Percentiles rank a stretch among this genome's conserved stretches.
phyloP scores from a whole-genome alignment of 2,888 invertebrate genomes.

The Phragmatobia fuliginosa region DNA sequence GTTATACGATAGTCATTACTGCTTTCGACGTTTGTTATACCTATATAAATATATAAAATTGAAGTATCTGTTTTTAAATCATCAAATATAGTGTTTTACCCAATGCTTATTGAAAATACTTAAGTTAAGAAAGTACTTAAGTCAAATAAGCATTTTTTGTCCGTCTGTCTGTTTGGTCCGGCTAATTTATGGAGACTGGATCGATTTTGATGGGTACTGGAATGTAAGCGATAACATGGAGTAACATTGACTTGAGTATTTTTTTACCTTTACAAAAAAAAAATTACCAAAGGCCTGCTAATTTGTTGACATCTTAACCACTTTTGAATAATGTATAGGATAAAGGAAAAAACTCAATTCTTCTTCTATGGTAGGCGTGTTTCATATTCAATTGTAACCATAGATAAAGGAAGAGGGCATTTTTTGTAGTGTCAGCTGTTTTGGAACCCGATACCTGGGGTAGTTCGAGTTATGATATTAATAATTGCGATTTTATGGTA shows the following conservation, averaged over 20 bases:
- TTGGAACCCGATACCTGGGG: constrained; percentile 62
- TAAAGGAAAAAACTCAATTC: not conserved
- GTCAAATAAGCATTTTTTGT: too few species aligned
- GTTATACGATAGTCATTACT: not conserved
- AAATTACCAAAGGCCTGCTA: not conserved
- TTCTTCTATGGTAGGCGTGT: constrained; percentile 23
- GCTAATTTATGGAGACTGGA: too few species aligned
- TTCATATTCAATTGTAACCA: constrained; percentile 54
- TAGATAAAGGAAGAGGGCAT: constrained; percentile 70
- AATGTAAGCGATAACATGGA: too few species aligned
- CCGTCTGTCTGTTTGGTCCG: too few species aligned
- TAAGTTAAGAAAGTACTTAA: too few species aligned
- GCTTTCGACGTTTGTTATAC: too few species aligned
- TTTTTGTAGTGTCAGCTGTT: constrained; percentile 81
- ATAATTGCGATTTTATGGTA: constrained; percentile 56
- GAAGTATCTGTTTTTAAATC: too few species aligned
- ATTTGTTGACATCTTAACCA: not conserved
- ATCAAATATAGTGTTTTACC: too few species aligned
- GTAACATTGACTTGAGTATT: too few species aligned
- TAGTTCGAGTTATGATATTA: constrained; percentile 56
- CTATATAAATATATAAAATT: too few species aligned
- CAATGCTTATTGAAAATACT: too few species aligned
- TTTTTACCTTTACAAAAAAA: not conserved
- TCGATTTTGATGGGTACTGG: too few species aligned
- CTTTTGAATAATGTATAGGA: not conserved